phyloP scores from a whole-genome alignment of 2,888 invertebrate genomes.

The Tetrapedia diversipes region DNA sequence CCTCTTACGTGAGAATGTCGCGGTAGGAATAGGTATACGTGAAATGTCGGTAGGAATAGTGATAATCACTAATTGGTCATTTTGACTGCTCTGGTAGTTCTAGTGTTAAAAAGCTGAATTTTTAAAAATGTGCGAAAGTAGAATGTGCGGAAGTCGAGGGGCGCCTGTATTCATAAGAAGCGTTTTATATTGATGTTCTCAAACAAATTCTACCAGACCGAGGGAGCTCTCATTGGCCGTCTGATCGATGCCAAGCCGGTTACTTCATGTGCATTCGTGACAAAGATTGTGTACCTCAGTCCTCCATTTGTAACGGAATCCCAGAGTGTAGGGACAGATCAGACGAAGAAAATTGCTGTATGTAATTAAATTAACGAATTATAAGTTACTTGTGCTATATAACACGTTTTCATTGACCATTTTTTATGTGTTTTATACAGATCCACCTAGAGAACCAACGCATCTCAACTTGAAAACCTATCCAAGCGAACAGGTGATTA shows the following conservation, averaged over 20 bases:
- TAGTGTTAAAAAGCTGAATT: no score
- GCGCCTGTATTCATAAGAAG: no score
- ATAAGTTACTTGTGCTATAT: background rate
- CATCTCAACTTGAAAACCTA: slow-evolving; percentile 89
- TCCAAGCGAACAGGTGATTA: slow-evolving; percentile 90
- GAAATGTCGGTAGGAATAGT: no score
- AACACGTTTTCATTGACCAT: background rate
- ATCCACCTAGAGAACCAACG: slow-evolving; percentile 75
- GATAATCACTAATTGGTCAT: no score
- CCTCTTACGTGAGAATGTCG: no score
- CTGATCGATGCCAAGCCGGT: slow-evolving; percentile 77
- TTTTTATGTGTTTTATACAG: slow-evolving; percentile 49
- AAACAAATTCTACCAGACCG: slow-evolving; percentile 19
- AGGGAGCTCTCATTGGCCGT: slow-evolving; percentile 56
- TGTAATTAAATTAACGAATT: slow-evolving; percentile 5
- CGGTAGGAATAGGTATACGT: no score
- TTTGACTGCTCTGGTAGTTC: no score
- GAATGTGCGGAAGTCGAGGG: no score
- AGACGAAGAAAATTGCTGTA: slow-evolving; percentile 85
- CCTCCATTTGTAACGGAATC: slow-evolving; percentile 84
- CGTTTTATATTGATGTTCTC: background rate
- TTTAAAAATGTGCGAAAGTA: no score
- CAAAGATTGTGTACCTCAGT: slow-evolving; percentile 81
- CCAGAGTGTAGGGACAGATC: slow-evolving; percentile 85
- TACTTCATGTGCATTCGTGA: slow-evolving; percentile 81